Evolutionary conservation across 2,797 vertebrate species (phyloP).

Genomic region (Vespertilio murinus): DNA sequence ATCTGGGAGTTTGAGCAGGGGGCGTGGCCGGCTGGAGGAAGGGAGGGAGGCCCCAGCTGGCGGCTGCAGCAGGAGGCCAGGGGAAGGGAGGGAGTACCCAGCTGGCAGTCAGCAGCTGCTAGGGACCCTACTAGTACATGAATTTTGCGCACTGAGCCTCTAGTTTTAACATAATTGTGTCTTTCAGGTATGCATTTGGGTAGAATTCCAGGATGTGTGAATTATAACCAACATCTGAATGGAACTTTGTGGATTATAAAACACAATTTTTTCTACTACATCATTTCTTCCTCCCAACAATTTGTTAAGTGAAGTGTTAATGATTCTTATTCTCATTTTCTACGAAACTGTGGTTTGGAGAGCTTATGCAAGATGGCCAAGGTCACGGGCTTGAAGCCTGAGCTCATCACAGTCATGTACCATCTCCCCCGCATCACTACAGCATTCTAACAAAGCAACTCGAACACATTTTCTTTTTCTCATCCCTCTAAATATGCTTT

Average conservation of each 20-base stretch:
- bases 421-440: not conserved
- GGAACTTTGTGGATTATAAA: not conserved
- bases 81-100: too few relatives aligned
- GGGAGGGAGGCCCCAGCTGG: too few relatives aligned
- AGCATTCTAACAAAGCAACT: not conserved
- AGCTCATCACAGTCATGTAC: not conserved
- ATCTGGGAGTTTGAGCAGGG: too few relatives aligned
- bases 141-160: too few relatives aligned
- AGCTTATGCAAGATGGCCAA: not conserved
- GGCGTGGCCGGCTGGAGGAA: too few relatives aligned
- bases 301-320: not conserved
- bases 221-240: not conserved
- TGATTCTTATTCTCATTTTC: constrained; percentile 20
- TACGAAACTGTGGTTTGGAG: not conserved
- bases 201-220: not conserved
- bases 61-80: too few relatives aligned
- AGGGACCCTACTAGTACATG: too few relatives aligned
- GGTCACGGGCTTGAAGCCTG: not conserved
- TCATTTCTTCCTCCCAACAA: not conserved
- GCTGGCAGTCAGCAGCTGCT: too few relatives aligned
- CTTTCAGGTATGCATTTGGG: not conserved
- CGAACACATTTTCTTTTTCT: not conserved
- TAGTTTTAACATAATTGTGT: not conserved
- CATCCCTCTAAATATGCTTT: not conserved
- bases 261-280: not conserved